Percentiles rank a stretch among this genome's conserved stretches.
phyloP scores from a whole-genome alignment of 2,797 vertebrate genomes.

The Molossus molossus region DNA sequence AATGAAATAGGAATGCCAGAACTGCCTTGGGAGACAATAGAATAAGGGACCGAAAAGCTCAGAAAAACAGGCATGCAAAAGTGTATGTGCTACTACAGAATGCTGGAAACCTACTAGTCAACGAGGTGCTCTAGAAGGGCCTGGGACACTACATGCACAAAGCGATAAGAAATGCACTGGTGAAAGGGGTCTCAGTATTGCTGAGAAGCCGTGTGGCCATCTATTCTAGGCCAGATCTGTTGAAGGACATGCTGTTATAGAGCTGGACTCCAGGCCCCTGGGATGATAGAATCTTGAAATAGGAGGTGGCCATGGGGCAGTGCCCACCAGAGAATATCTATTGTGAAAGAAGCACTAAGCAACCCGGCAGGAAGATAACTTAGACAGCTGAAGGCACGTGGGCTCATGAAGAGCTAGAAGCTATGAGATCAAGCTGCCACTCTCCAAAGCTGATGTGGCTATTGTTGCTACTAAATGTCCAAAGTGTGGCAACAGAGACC shows the following conservation, averaged over 20 bases:
- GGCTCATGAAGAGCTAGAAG: background rate
- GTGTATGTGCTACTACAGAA: background rate
- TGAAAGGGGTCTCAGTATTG: background rate
- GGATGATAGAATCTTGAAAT: constrained; percentile 5
- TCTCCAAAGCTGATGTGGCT: background rate
- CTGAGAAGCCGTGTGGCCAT: background rate
- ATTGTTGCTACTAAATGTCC: background rate
- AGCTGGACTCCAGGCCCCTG: background rate
- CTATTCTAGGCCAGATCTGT: background rate
- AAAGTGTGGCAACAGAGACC: background rate
- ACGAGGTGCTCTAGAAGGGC: background rate
- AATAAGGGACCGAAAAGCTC: constrained; percentile 6
- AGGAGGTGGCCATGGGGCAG: background rate
- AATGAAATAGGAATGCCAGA: background rate
- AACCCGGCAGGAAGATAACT: background rate
- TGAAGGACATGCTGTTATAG: background rate
- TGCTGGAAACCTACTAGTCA: background rate
- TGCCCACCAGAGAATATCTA: background rate
- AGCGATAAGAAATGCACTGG: background rate
- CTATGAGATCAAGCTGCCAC: background rate
- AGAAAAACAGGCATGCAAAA: background rate
- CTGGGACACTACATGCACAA: background rate
- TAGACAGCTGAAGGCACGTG: background rate
- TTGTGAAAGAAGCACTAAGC: background rate
- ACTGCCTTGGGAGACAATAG: background rate